These are phyloP conservation scores for Phaetusa simplex DNA, from an alignment of 2,113 vertebrate species.

Conservation along the genomic window DNA sequence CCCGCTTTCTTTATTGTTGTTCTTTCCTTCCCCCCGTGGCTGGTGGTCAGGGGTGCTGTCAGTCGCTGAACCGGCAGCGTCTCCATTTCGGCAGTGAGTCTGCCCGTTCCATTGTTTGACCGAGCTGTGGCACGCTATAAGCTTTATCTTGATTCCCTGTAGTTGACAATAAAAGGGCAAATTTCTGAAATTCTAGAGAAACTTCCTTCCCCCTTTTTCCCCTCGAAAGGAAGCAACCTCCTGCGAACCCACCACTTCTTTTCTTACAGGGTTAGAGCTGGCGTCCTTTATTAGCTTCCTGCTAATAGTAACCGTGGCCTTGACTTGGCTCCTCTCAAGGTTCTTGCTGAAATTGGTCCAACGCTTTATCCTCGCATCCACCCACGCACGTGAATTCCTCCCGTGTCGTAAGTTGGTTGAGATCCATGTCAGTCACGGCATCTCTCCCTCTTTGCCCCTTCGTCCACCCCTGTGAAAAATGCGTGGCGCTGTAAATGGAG, in stretches of 20 bases:
- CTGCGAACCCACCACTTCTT: not conserved
- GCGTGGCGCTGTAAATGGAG: not conserved
- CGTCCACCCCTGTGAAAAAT: not conserved
- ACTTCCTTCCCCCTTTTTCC: not conserved
- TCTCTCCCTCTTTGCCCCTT: not conserved
- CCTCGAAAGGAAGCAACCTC: not conserved
- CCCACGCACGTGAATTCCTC: not conserved
- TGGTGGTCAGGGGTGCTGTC: not conserved
- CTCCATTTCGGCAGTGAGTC: not conserved
- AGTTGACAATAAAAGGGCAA: not conserved
- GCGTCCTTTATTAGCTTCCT: not conserved
- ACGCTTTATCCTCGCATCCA: not conserved
- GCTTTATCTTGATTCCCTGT: not conserved
- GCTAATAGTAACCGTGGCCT: not conserved
- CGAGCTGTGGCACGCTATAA: not conserved
- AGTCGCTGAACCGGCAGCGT: not conserved
- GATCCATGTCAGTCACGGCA: not conserved
- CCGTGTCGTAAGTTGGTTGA: not conserved
- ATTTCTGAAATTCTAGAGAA: slow-evolving; percentile 8
- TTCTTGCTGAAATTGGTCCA: slow-evolving; percentile 28
- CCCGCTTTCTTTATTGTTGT: not conserved
- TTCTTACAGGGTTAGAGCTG: not conserved
- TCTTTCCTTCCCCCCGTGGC: slow-evolving; percentile 35
- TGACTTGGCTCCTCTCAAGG: slow-evolving; percentile 8
- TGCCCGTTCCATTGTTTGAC: not conserved